These are phyloP conservation scores for Lepus oiostolus DNA, from an alignment of 2,797 vertebrate species.

Conservation along the genomic window DNA sequence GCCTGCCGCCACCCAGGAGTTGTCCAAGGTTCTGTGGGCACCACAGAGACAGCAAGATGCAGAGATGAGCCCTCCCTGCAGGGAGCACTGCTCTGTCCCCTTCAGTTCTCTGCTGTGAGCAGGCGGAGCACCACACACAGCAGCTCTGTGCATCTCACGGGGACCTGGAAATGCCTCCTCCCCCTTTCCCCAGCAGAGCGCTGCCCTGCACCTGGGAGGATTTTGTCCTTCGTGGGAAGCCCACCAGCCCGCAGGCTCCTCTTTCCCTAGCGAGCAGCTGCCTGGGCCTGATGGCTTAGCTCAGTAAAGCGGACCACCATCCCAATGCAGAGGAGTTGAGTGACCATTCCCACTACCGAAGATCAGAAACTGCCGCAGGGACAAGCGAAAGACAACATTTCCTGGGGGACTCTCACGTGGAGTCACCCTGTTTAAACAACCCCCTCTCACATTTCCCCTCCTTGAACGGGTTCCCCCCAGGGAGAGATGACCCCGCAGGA, in stretches of 20 bases:
- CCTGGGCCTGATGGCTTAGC: not conserved
- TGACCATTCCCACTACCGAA: not conserved
- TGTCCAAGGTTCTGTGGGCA: not conserved
- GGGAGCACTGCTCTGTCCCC: not conserved
- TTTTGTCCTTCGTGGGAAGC: not conserved
- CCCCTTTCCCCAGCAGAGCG: not conserved
- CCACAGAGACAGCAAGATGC: not conserved
- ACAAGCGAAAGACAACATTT: conserved; percentile 36
- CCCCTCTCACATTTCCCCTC: not conserved
- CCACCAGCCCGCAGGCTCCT: not conserved
- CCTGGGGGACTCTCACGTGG: not conserved
- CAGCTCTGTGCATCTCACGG: not conserved
- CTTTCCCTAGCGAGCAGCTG: not conserved
- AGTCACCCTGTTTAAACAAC: conserved; percentile 12
- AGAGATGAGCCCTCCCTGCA: not conserved
- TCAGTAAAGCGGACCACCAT: not conserved
- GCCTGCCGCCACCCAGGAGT: not conserved
- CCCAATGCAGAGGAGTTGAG: conserved; percentile 28
- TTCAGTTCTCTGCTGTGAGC: not conserved
- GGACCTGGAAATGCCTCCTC: not conserved
- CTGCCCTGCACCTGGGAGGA: not conserved
- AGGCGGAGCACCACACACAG: fast-evolving
- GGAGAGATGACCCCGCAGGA: not conserved
- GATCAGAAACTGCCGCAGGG: not conserved
- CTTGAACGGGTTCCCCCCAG: not conserved